Percentiles rank a stretch among this genome's conserved stretches.
Evolutionary conservation across 2,113 vertebrate genomes (phyloP).

Genomic region (Stigmatopora nigra): DNA sequence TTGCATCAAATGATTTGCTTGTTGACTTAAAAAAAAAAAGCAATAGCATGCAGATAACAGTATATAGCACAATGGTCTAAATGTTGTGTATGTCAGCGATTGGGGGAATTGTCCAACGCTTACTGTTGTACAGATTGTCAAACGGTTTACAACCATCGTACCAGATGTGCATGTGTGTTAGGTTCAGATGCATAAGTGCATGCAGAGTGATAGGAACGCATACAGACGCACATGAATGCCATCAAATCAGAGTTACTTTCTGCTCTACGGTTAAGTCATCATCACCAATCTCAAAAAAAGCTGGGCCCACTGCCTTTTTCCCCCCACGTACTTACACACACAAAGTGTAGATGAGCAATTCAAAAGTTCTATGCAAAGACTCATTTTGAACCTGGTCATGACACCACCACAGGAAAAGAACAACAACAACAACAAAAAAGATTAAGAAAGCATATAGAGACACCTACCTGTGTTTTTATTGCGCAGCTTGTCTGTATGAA

Average conservation of each 20-base stretch:
- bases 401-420: conserved; percentile 73
- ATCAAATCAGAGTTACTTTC: conserved; percentile 31
- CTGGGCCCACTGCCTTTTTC: conserved; percentile 57
- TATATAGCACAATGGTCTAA: conserved; percentile 87
- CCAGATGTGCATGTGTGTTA: conserved; percentile 43
- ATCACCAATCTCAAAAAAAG: conserved; percentile 48
- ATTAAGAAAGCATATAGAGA: conserved; percentile 70
- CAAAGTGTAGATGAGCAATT: conserved; percentile 69
- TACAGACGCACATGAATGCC: conserved; percentile 28
- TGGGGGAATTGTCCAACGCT: conserved; percentile 69
- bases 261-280: conserved; percentile 40
- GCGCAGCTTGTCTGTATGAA: conserved; percentile 78
- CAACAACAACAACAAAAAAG: conserved; percentile 50
- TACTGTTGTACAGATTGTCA: conserved; percentile 58
- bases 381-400: conserved; percentile 65
- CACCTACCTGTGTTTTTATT: conserved; percentile 69
- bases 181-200: conserved; percentile 49
- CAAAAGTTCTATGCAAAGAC: conserved; percentile 99
- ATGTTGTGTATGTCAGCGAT: conserved; percentile 65
- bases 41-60: conserved; percentile 93
- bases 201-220: conserved; percentile 45
- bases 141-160: conserved; percentile 60
- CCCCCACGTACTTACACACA: conserved; percentile 4
- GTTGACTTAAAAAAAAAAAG: conserved; percentile 74
- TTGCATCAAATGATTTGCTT: conserved; percentile 69